Percentiles rank a stretch among this genome's conserved stretches.
These are phyloP conservation scores for Scalopus aquaticus DNA, from an alignment of 2,113 vertebrate species.

Conservation along the genomic window DNA sequence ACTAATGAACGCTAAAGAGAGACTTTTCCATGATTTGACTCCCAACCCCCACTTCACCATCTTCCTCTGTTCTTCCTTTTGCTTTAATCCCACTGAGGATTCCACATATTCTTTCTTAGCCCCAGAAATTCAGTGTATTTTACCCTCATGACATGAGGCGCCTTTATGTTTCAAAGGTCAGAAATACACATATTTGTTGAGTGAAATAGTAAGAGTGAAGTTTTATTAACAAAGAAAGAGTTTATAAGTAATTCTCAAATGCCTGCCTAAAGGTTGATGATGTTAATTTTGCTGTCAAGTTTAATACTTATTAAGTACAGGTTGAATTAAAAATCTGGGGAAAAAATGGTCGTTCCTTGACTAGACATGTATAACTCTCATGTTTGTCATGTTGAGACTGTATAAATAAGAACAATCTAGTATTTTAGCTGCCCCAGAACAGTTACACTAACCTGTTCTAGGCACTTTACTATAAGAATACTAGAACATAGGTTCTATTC, in stretches of 20 bases:
- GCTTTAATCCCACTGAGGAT: not conserved
- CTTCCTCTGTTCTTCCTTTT: not conserved
- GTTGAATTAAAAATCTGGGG: constrained; percentile 53
- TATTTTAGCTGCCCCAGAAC: not conserved
- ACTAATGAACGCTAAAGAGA: constrained; percentile 43
- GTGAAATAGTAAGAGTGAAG: constrained; percentile 13
- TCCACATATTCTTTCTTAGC: not conserved
- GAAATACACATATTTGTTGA: not conserved
- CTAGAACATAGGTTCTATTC: not conserved
- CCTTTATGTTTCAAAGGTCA: constrained; percentile 22
- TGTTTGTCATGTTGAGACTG: not conserved
- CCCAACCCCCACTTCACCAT: accelerated
- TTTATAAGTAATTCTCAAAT: not conserved
- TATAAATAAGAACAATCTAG: not conserved
- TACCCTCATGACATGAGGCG: not conserved
- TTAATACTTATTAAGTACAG: constrained; percentile 43
- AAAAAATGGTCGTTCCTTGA: constrained; percentile 25
- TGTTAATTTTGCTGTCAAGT: constrained; percentile 21
- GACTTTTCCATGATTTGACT: not conserved
- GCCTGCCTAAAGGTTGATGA: not conserved
- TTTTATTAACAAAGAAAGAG: not conserved
- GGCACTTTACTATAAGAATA: not conserved
- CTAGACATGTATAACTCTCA: not conserved
- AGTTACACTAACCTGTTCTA: not conserved
- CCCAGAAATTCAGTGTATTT: not conserved